Evolutionary conservation across 2,113 vertebrate species (phyloP), one percentile per base, ranked within the genome.

Genomic region (Tiliqua scincoides): DNA sequence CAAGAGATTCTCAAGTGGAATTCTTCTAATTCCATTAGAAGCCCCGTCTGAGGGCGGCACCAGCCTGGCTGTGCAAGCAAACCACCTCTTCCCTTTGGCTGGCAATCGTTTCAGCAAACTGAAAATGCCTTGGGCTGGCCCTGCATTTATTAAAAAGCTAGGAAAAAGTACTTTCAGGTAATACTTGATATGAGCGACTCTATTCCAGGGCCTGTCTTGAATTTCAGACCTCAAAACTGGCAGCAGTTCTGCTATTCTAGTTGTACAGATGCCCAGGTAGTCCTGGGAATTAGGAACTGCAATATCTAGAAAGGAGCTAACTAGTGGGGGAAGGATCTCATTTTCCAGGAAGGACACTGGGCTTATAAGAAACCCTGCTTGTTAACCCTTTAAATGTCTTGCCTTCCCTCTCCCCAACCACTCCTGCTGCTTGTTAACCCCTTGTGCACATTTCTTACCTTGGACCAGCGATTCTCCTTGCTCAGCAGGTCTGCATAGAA

Each of bases 381-480:
- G 20, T 63, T 75, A 62, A 54, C 32, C 21, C 27, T 37, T 48
- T 5, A 63, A 48, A 23, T 43, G 35, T 14, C 40, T 25, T 10
- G 8, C 30, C 43, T 20, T 15, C 17, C 12, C 73, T n/a, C 12
- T 3, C 63, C 62, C 40, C 25, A 35, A 7, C 63, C 63, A 2
- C n/a, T 12, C 9, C 15, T 18, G 5, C 12, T 32, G 67, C 18
- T 43, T 63, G 30, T 37, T 68, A 37, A n/a, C 9, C 4, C 25
- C 48, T 48, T 21, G 40, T 30, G 14, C 30, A 17, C 4, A 3
- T 57, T 73, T 14, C 95, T 82, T 79, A 98, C 98, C 97, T 98
- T 98, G 76, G 98, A 98, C 98, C 98, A 99, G 4, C 96, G 95
- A 88, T 97, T 98, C 94, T 98, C 98, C 92, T 98, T 98, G 96